phyloP scores from a whole-genome alignment of 1,140 invertebrate genomes.

The Tenebrio molitor region DNA sequence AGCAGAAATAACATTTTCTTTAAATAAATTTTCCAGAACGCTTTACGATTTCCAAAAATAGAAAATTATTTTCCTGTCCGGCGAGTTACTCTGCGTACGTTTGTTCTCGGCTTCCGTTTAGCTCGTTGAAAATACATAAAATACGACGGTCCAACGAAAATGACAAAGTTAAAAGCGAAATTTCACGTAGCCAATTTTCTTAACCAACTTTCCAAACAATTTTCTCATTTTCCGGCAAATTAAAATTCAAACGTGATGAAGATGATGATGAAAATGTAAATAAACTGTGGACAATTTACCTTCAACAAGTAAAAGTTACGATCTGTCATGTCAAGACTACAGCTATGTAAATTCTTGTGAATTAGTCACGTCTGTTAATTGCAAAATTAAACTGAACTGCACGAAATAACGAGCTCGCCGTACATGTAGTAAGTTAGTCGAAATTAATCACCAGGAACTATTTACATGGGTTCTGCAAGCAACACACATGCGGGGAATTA shows the following conservation, averaged over 20 bases:
- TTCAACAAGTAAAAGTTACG: slow-evolving; percentile 18
- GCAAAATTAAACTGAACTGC: slow-evolving; percentile 28
- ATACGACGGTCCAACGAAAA: slow-evolving; percentile 23
- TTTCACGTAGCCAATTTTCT: background rate
- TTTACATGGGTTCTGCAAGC: slow-evolving; percentile 26
- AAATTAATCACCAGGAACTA: slow-evolving; percentile 22
- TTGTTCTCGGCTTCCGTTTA: background rate
- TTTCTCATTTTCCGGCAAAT: background rate
- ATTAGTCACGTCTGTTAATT: slow-evolving; percentile 32
- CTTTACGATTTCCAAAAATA: slow-evolving; percentile 17
- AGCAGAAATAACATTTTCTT: slow-evolving; percentile 10
- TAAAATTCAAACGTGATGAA: background rate
- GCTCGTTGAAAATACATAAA: slow-evolving; percentile 8
- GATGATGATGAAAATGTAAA: slow-evolving; percentile 5
- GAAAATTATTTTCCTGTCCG: slow-evolving; percentile 24
- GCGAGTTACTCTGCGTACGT: slow-evolving; percentile 21
- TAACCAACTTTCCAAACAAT: background rate
- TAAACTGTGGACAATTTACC: background rate
- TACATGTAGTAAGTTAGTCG: slow-evolving; percentile 16
- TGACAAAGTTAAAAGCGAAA: too few relatives aligned
- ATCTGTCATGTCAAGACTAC: slow-evolving; percentile 25
- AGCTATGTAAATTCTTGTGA: background rate
- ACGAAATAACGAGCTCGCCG: background rate
- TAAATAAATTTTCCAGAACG: slow-evolving; percentile 15
- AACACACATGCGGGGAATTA: slow-evolving; percentile 24